phyloP scores from a whole-genome alignment of 2,888 invertebrate genomes.

The Nomada hirtipes region DNA sequence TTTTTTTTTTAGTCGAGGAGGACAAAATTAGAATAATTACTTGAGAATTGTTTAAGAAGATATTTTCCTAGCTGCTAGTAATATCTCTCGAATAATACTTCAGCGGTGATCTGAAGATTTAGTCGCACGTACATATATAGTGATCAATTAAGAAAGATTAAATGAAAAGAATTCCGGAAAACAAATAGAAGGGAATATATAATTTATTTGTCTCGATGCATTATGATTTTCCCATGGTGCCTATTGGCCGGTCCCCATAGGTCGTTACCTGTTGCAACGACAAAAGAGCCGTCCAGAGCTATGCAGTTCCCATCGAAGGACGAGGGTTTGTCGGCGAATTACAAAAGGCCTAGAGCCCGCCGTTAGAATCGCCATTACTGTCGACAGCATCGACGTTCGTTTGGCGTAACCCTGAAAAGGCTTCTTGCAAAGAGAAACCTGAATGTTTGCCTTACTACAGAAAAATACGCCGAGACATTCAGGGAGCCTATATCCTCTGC shows the following conservation, averaged over 20 bases:
- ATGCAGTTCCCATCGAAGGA: slow-evolving; percentile 57
- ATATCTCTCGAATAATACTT: too few species aligned
- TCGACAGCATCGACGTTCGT: slow-evolving; percentile 51
- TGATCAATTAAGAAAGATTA: too few species aligned
- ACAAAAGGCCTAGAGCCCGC: slow-evolving; percentile 43
- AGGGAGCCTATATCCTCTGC: slow-evolving; percentile 34
- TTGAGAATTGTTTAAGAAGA: too few species aligned
- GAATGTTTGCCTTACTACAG: slow-evolving; percentile 55
- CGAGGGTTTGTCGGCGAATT: slow-evolving; percentile 47
- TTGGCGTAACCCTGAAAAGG: slow-evolving; percentile 56
- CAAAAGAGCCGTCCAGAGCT: slow-evolving; percentile 55
- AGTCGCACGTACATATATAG: too few species aligned
- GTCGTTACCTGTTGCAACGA: slow-evolving; percentile 47
- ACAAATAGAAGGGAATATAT: too few species aligned
- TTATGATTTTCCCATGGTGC: background rate
- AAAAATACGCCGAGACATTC: slow-evolving; percentile 46
- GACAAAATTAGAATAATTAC: too few species aligned
- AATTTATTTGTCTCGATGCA: too few species aligned
- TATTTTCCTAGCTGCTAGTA: too few species aligned
- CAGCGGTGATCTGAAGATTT: background rate
- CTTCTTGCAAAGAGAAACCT: slow-evolving; percentile 34
- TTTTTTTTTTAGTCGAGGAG: background rate
- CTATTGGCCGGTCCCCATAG: background rate
- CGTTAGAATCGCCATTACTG: slow-evolving; percentile 64
- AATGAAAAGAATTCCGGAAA: too few species aligned